These are phyloP conservation scores for Spilosoma lubricipeda DNA, from an alignment of 2,888 invertebrate genomes.

Conservation along the genomic window DNA sequence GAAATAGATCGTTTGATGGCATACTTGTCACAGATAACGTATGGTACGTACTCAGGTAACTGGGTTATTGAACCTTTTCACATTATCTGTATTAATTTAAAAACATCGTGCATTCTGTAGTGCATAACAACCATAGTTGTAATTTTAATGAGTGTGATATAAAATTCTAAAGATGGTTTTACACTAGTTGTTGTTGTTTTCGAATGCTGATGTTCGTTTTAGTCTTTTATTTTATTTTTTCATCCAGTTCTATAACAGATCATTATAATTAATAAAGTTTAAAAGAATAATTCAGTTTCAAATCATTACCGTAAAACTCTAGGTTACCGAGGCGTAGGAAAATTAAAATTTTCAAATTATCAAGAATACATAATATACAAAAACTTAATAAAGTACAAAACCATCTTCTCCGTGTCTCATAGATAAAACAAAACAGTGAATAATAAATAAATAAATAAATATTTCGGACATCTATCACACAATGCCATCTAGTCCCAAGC, in stretches of 20 bases:
- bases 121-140: neutral
- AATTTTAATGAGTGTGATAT: constrained; percentile 23
- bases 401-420: no score
- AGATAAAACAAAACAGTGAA: no score
- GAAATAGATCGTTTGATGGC: constrained; percentile 9
- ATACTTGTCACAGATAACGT: constrained; percentile 19
- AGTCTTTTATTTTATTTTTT: neutral
- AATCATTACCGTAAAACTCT: no score
- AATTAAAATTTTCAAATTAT: no score
- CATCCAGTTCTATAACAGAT: no score
- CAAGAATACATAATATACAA: no score
- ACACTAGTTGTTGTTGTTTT: neutral
- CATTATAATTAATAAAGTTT: no score
- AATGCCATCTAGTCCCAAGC: no score
- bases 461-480: no score
- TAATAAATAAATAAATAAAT: no score
- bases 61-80: constrained; percentile 43
- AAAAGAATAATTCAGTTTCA: neutral
- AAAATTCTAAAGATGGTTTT: neutral
- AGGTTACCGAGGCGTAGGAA: neutral
- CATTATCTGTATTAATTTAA: constrained; percentile 27
- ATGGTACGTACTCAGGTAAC: constrained; percentile 7
- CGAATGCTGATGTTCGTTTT: neutral
- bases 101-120: constrained; percentile 32
- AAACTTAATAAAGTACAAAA: no score